Evolutionary conservation across 2,888 invertebrate genomes (phyloP), one percentile per base, ranked within the genome.

Genomic region (Cyclophora punctaria): DNA sequence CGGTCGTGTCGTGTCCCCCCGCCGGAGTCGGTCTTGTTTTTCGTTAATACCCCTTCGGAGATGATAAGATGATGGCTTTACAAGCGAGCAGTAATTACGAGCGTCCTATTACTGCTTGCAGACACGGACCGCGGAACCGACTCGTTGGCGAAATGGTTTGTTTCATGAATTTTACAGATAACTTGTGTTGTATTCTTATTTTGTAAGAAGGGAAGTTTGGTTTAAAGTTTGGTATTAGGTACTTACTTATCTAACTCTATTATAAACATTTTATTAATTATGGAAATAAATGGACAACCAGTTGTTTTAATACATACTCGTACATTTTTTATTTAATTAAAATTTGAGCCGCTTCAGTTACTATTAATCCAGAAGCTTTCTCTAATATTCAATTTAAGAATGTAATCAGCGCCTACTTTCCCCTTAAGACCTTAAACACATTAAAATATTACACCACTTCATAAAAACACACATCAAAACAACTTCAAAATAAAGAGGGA

Each of bases 51-150:
- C 81, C 80, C 76, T 82, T 81, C 71, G 70, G 77, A 82, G 80
- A 81, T 81, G 83, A 85, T 84, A 83, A 87, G 83, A 85, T 84
- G 83, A 84, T 85, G 82, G 81, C 81, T 84, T 85, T 83, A 83
- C 81, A 84, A 83, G 83, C 80, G 81, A 80, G 76, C 79, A 80
- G 83, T 86, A 86, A 87, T 85, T 84, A 86, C 77, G 75, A 69
- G 71, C 75, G 75, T 78, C 81, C 81, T 84, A 84, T 84, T 84
- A 84, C 80, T 69, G 74, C 72, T 66, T 69, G 71, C 64, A 68
- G 73, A 65, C 67, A 63, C 65, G 56, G 48, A 57, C 57, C 61
- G 64, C 66, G 66, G 71, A 73, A 75, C 68, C 65, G 63, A 69
- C 67, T 73, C 75, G 74, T 73, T 73, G 71, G 69, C 60, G 58